Evolutionary conservation across 2,888 invertebrate genomes (phyloP), one percentile per base, ranked within the genome.

Genomic region (Pristionchus japonicus): DNA sequence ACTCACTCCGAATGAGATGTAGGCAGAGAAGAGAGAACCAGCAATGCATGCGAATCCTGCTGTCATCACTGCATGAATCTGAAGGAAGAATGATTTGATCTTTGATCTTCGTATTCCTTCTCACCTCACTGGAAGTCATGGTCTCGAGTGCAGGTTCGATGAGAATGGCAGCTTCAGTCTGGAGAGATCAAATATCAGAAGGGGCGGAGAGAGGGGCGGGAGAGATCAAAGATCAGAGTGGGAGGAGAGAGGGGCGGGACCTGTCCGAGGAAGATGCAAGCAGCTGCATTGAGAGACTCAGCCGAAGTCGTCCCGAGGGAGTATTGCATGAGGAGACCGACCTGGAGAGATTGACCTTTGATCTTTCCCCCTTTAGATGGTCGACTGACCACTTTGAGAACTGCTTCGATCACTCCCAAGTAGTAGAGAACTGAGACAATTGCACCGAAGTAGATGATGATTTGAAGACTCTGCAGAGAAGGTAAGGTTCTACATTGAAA

Each of bases 11-110:
- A 97, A 98, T 4, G 96, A 96, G 87, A 98, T 97, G 95, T 98
- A 98, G 0, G 98, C 97, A 0, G 97, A 98, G 93, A 98, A 95
- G 0, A 98, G 97, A 0, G 97, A 97, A n/a, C 97, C 95, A 97
- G 98, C 98, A 20, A 98, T 97, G 0, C 98, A 97, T 0, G 98
- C 97, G 95, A 98, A 98, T 11, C 98, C 98, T 0, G n/a, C n/a
- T n/a, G n/a, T n/a, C n/a, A n/a, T n/a, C n/a, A n/a, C n/a, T n/a
- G n/a, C n/a, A n/a, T n/a, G n/a, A n/a, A n/a, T n/a, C n/a, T n/a
- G n/a, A n/a, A n/a, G n/a, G n/a, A n/a, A n/a, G n/a, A n/a, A n/a
- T n/a, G n/a, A n/a, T n/a, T n/a, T n/a, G n/a, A n/a, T n/a, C n/a
- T n/a, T n/a, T n/a, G n/a, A n/a, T n/a, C n/a, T n/a, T n/a, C n/a